Evolutionary conservation across 2,113 vertebrate genomes (phyloP), one percentile per base, ranked within the genome.

Genomic region (Bubo bubo): DNA sequence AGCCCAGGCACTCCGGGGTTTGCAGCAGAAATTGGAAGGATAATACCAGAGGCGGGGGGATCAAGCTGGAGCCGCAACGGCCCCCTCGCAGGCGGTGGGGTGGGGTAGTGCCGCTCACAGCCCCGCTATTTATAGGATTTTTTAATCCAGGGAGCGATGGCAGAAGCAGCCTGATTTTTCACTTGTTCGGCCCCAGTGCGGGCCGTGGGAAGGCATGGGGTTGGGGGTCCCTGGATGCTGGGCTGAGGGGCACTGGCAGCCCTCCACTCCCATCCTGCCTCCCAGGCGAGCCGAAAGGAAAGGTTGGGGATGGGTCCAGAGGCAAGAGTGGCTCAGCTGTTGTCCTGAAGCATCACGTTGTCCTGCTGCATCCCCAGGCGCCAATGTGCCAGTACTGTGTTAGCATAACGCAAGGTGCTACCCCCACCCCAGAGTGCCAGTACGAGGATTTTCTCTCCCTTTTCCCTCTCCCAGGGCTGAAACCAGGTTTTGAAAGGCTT

Each of bases 291-390:
- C 7, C 0, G 0, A 41, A 68, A n/a, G 45, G 59, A 21, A 16
- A 35, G 15, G 43, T 10, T 64, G 53, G 6, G 30, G 1, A 2
- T 4, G 59, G 12, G 3, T 24, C 7, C 3, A 9, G 64, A 18
- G 39, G 4, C 2, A 0, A 21, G 73, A 26, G 2, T 1, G 2
- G 37, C 3, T 2, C 4, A 3, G 60, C 1, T 9, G 20, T 3
- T 66, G 34, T 34, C 30, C 49, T 12, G 55, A 6, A 75, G 55
- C 41, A 14, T 34, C 50, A 1, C 7, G 0, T 41, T 20, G 4
- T n/a, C 41, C 59, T 23, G 18, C 47, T n/a, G 73, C 24, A 14
- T 34, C 34, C 68, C 3, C 0, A 12, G 5, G 41, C 18, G 20
- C 45, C 45, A 45, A 18, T 45, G 45, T 47, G 45, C 22, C 73